Base-by-base conservation (phyloP, 2,888 invertebrate species). In the Pogonocherus hispidulus region DNA sequence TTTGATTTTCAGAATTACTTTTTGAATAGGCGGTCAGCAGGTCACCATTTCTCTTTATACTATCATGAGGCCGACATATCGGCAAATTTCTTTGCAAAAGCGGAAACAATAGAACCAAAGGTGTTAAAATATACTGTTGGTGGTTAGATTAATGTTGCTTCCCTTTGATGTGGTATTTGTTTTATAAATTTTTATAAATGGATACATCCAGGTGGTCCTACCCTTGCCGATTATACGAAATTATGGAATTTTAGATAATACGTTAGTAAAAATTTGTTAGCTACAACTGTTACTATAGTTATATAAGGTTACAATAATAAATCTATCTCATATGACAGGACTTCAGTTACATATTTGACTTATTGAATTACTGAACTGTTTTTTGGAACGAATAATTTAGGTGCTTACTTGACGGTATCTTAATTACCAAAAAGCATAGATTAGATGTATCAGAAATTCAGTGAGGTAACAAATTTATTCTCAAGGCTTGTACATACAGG, bases 21-120 rank as follows among this genome's bases (percentile, higher is more conserved):
- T 66, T 65, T 46, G 62, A 55, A 66, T 60, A 49, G 64, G 66
- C 64, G 69, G 66, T 57, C 66, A 66, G 66, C 60, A 52, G 66
- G 66, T 60, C 63, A 66, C 66, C 66, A 52, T 62, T 66, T 62
- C 52, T 52, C 14, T 37, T 35, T n/a, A 52, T 32, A 32, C 9
- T 22, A 35, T n/a, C 16, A 22, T 52, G 32, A 32, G 19, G 52
- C 23, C 49, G 23, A 49, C 22, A 20, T 49, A 20, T 52, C 52
- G 52, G 32, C 27, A 18, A 52, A 52, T 52, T 52, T 52, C 52
- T 52, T 35, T 52, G 52, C 32, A 14, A 32, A 52, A 27, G 27
- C 1, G 22, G 3, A 11, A 32, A 52, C 52, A 52, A 52, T 52
- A 18, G 51, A 23, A 52, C 32, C 32, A 52, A 18, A 52, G 32